phyloP scores from a whole-genome alignment of 1,140 invertebrate species.

The Ctenoplectra terminalis region DNA sequence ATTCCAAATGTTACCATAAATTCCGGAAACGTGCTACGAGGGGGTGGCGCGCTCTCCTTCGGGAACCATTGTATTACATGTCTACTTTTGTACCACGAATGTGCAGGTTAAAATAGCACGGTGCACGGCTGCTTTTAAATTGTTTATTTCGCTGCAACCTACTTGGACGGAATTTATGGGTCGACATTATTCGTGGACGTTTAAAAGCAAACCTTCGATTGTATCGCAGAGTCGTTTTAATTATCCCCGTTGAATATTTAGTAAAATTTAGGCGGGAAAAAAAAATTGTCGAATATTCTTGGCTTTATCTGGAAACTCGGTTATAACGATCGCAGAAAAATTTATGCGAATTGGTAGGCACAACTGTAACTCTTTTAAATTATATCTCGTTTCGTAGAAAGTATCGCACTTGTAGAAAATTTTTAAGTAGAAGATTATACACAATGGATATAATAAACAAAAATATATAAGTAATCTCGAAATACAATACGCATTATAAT shows the following conservation, averaged over 20 bases:
- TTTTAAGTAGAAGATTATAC: no score
- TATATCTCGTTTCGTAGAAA: no score
- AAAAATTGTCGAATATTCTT: no score
- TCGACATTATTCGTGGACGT: not conserved
- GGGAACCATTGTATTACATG: slow-evolving; percentile 24
- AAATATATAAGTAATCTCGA: no score
- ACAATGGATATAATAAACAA: no score
- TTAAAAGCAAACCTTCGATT: not conserved
- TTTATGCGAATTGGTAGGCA: no score
- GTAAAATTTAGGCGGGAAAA: not conserved
- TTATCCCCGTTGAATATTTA: not conserved
- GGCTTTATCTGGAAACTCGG: no score
- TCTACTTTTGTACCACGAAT: not conserved
- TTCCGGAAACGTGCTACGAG: not conserved
- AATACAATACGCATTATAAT: no score
- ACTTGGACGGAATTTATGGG: not conserved
- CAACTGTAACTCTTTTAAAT: no score
- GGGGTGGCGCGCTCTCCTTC: not conserved
- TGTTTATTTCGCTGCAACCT: slow-evolving; percentile 11
- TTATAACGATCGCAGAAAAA: no score
- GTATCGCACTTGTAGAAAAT: no score
- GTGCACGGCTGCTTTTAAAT: not conserved
- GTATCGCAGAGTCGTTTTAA: not conserved
- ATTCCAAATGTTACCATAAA: slow-evolving; percentile 19
- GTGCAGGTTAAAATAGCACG: not conserved